Evolutionary conservation across 2,797 vertebrate species (phyloP), one percentile per base, ranked within the genome.

Genomic region (Vultur gryphus): DNA sequence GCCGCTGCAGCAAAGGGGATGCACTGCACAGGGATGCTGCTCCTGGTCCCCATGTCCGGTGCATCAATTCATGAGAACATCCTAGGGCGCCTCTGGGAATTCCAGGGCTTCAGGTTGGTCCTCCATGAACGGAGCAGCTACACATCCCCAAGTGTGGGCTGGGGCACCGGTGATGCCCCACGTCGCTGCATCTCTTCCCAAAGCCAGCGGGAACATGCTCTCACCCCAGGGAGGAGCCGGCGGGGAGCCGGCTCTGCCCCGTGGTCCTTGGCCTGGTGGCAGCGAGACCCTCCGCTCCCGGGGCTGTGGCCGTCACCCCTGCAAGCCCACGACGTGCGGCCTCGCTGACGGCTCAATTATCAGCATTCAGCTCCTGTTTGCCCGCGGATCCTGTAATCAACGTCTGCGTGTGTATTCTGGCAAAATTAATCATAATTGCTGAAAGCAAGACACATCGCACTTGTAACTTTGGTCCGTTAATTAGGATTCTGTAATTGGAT

Each of bases 401-500:
- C 24, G 29, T 29, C 94, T 62, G 91, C 84, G 7, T 48, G 86
- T 46, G 91, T 72, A 89, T 95, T 90, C 96, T 49, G 94, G 89
- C 61, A 71, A 93, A 96, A 96, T 96, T 88, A 97, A 98, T 97
- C 97, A 95, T 93, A n/a, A 82, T 73, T 93, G 91, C 95, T 92
- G 95, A 87, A 76, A 97, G 96, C 89, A 78, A 94, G 96, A 95
- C 93, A 72, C 96, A 95, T 57, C 57, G 8, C 93, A 11, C 96
- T 97, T 94, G 97, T 96, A 97, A 96, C 87, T 48, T 84, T 65
- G 95, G 93, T 93, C 95, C 80, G 78, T 95, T 98, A 98, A 98
- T 98, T 98, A 98, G 93, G 84, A 91, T 73, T 20, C 89, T 24
- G 94, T 98, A 98, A 98, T 97, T 97, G 93, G 96, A 97, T 95